Evolutionary conservation across 2,888 invertebrate genomes (phyloP).

Genomic region (Onthophagus sagittarius): DNA sequence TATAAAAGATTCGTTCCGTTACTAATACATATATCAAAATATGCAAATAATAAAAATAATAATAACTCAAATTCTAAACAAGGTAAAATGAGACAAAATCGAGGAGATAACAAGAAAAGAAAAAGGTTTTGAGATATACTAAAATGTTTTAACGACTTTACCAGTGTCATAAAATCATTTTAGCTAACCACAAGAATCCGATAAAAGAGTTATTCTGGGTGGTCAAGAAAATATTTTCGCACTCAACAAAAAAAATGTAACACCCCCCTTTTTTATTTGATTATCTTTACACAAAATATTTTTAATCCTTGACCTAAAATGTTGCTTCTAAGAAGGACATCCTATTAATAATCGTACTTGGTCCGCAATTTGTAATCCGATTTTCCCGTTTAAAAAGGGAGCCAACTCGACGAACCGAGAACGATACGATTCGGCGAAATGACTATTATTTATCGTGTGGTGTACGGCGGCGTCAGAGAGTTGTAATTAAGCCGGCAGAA

Average conservation of each 20-base stretch:
- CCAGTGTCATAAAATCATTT: neutral
- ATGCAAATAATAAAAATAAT: neutral
- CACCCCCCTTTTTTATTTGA: neutral
- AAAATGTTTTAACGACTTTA: neutral
- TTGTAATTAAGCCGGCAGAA: slow-evolving; percentile 1
- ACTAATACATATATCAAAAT: neutral
- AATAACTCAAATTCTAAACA: neutral
- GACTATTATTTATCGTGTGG: slow-evolving; percentile 2
- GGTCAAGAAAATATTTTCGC: neutral
- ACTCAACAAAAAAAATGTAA: neutral
- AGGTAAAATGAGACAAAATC: neutral
- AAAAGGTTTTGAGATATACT: neutral
- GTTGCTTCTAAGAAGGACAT: neutral
- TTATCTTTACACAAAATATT: neutral
- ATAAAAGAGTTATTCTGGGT: neutral
- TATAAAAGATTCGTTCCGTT: neutral
- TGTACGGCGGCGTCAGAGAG: neutral
- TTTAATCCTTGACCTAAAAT: neutral
- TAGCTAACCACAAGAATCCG: neutral
- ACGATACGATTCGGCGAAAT: neutral
- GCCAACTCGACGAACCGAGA: neutral
- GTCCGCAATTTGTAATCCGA: neutral
- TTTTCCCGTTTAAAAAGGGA: neutral
- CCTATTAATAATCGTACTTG: neutral
- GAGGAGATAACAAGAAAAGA: neutral